Evolutionary conservation across 2,888 invertebrate genomes (phyloP).

Genomic region (Gasteruption jaculator): DNA sequence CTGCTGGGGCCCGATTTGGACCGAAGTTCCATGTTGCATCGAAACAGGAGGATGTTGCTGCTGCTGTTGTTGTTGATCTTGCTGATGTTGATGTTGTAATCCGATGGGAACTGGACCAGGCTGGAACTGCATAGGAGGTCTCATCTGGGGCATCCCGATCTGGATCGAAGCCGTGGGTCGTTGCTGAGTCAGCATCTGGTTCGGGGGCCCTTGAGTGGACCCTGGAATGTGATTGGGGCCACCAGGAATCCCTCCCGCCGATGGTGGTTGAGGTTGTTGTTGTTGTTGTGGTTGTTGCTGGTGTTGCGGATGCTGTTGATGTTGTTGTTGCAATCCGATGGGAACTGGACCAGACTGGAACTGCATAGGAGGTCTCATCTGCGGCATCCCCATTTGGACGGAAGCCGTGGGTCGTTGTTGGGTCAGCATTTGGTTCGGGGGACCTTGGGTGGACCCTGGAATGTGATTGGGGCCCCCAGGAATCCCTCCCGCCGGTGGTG

Average conservation of each 20-base stretch:
- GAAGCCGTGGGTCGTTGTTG: constrained; percentile 24
- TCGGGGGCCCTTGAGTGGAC: constrained; percentile 39
- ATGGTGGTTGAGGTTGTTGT: too few species aligned
- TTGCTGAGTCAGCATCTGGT: constrained; percentile 33
- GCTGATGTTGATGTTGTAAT: constrained; percentile 17
- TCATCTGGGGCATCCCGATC: constrained; percentile 29
- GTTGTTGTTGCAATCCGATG: constrained; percentile 13
- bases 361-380: constrained; percentile 30
- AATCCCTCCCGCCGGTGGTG: constrained; percentile 20
- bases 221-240: constrained; percentile 29
- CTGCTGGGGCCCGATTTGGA: too few species aligned
- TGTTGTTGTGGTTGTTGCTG: constrained; percentile 9
- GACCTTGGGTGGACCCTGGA: constrained; percentile 36
- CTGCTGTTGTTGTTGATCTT: constrained; percentile 15
- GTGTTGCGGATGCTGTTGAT: constrained; percentile 17
- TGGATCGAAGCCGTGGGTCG: constrained; percentile 26
- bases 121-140: constrained; percentile 26
- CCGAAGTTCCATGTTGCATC: constrained; percentile 24
- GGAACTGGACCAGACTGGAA: constrained; percentile 15
- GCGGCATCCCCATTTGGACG: constrained; percentile 28
- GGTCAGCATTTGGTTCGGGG: constrained; percentile 36
- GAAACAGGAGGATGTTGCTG: constrained; percentile 24
- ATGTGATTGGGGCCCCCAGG: constrained; percentile 28
- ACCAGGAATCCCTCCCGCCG: constrained; percentile 19
- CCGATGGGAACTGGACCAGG: constrained; percentile 10